Evolutionary conservation across 2,888 invertebrate genomes (phyloP).

Genomic region (Acanthoscelides obtectus): DNA sequence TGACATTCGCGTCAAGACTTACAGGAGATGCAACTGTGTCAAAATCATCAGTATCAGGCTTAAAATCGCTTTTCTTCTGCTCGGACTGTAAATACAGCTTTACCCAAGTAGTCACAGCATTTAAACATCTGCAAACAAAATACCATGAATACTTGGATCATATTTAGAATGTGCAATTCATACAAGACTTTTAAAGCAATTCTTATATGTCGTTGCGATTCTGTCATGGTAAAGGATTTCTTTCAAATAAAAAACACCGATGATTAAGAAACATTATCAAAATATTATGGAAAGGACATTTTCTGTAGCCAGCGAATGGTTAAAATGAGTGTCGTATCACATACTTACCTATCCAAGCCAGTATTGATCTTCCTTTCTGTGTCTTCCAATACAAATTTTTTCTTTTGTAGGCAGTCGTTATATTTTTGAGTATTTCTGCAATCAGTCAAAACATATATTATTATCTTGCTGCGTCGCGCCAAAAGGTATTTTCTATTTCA

Average conservation of each 20-base stretch:
- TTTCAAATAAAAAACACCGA: too few species aligned
- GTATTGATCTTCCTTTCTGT: constrained; percentile 88
- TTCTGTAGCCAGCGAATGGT: not conserved
- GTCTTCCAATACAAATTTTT: constrained; percentile 79
- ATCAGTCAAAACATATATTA: constrained; percentile 21
- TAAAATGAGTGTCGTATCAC: constrained; percentile 17
- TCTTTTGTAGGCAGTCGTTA: constrained; percentile 82
- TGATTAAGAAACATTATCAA: not conserved
- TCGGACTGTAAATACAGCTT: constrained; percentile 84
- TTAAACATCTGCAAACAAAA: constrained; percentile 69
- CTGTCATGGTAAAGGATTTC: too few species aligned
- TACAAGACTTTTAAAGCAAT: too few species aligned
- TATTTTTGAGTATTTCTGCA: constrained; percentile 80
- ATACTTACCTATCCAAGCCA: constrained; percentile 62
- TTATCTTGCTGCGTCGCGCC: too few species aligned
- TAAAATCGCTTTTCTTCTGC: constrained; percentile 93
- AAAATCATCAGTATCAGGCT: constrained; percentile 75
- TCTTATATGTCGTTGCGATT: too few species aligned
- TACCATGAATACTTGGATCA: too few species aligned
- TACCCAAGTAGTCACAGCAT: constrained; percentile 87
- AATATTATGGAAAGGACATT: not conserved
- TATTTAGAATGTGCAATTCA: too few species aligned
- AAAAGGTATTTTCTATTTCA: too few species aligned
- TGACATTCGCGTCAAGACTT: too few species aligned
- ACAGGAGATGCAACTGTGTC: constrained; percentile 82